phyloP scores from a whole-genome alignment of 2,113 vertebrate species.

The Osmerus eperlanus region DNA sequence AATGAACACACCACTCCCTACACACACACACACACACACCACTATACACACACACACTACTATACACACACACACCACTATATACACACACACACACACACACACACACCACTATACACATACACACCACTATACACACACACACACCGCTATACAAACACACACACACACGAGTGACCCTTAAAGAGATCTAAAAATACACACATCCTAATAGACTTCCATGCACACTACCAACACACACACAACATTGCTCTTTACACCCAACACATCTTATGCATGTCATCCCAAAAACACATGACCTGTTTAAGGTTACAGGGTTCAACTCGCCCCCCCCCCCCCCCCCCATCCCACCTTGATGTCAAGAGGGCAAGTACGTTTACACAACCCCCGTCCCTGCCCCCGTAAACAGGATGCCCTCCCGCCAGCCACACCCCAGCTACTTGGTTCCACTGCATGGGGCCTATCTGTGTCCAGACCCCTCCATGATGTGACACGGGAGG shows the following conservation, averaged over 20 bases:
- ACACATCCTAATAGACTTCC: background rate
- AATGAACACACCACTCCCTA: background rate
- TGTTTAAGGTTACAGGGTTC: constrained; percentile 20
- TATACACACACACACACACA: too few species aligned
- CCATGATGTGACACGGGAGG: constrained; percentile 32
- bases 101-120: background rate
- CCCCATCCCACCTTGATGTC: constrained; percentile 15
- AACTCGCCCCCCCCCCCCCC: constrained; percentile 21
- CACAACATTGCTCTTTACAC: background rate
- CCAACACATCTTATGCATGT: constrained; percentile 18
- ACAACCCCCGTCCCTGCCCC: background rate
- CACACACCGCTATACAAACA: constrained; percentile 37
- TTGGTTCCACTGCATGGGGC: constrained; percentile 29
- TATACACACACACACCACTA: too few species aligned
- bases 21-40: background rate
- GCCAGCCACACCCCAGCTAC: constrained; percentile 49
- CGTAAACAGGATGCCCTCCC: constrained; percentile 39
- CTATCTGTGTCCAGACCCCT: constrained; percentile 32
- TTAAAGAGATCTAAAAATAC: background rate
- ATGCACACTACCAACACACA: background rate
- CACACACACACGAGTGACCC: constrained; percentile 29
- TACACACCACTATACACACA: constrained; percentile 21
- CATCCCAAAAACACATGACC: background rate
- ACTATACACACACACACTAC: background rate
- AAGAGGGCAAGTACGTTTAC: constrained; percentile 43